Evolutionary conservation across 92 coral and sea anemone species (phyloP).

Genomic region (Chrysogorgia sp.): DNA sequence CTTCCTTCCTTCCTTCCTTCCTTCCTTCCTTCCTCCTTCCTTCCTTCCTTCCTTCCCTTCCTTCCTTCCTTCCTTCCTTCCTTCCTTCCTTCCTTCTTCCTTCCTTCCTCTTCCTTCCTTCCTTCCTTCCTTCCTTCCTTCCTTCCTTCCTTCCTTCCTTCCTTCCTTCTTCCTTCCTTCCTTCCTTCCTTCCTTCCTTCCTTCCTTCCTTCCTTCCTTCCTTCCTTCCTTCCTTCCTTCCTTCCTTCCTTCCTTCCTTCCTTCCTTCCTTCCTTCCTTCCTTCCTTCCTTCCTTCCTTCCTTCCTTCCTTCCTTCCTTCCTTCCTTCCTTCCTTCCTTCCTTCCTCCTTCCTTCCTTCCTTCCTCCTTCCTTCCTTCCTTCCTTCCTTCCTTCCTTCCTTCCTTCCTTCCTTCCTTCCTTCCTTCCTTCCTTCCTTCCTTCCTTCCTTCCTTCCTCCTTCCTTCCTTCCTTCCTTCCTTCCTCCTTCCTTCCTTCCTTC

Average conservation of each 20-base stretch:
- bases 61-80: background rate
- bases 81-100: background rate
- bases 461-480: too few species aligned
- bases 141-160: background rate
- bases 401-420: background rate
- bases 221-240: too few species aligned
- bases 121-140: background rate
- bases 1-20: too few species aligned
- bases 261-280: too few species aligned
- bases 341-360: background rate
- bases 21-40: too few species aligned
- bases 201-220: too few species aligned
- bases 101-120: background rate
- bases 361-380: background rate
- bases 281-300: background rate
- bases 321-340: background rate
- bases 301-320: background rate
- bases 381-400: background rate
- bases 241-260: too few species aligned
- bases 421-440: too few species aligned
- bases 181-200: background rate
- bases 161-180: background rate
- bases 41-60: background rate
- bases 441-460: too few species aligned
- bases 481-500: too few species aligned